phyloP scores from a whole-genome alignment of 2,113 vertebrate genomes.

The Thryonomys swinderianus region DNA sequence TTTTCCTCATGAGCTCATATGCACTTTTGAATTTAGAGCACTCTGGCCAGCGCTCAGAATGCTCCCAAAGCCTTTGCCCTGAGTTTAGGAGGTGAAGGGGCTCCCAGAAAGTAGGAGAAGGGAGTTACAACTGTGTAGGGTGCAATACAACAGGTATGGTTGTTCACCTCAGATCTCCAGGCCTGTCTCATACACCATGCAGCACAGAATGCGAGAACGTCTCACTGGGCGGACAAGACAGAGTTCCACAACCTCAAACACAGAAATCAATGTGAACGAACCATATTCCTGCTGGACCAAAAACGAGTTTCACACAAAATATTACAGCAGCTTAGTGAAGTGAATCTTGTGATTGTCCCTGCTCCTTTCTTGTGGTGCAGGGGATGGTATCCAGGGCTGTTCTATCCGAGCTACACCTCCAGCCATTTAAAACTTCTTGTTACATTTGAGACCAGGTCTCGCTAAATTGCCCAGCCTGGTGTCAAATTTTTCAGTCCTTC shows the following conservation, averaged over 20 bases:
- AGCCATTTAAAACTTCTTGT: neutral
- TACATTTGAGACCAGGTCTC: neutral
- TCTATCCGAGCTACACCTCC: neutral
- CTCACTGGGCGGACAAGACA: neutral
- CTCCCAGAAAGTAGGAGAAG: neutral
- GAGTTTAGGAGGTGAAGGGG: neutral
- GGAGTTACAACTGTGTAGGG: neutral
- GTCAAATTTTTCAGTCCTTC: neutral
- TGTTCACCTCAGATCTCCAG: neutral
- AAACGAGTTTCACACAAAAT: neutral
- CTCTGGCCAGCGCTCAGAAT: neutral
- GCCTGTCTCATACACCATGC: neutral
- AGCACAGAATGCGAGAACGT: neutral
- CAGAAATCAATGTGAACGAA: neutral
- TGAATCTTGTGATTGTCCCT: neutral
- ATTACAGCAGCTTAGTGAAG: neutral
- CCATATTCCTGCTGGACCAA: neutral
- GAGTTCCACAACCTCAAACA: neutral
- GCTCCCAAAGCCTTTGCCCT: neutral
- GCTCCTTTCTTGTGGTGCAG: neutral
- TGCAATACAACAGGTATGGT: neutral
- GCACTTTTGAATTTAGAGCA: neutral
- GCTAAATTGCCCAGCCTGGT: neutral
- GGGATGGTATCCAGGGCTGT: no score
- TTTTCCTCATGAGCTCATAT: slow-evolving; percentile 24